Evolutionary conservation across 2,797 vertebrate genomes (phyloP).

Genomic region (Tiaroga cobitis): DNA sequence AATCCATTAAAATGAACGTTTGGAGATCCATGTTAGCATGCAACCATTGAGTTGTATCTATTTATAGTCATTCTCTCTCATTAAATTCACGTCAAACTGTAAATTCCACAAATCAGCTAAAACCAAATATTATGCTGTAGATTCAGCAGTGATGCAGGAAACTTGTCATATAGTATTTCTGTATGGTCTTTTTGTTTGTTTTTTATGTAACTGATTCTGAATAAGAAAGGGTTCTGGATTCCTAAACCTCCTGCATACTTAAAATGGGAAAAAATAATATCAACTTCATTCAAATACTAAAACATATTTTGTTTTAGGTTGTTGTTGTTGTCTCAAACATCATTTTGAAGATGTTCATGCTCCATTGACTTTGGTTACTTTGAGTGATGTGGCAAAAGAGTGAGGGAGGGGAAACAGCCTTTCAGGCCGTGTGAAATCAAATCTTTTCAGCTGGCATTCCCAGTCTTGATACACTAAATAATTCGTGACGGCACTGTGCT

Average conservation of each 20-base stretch:
- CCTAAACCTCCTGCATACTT: not conserved
- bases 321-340: not conserved
- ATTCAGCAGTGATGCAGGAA: too few species aligned
- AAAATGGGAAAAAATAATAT: not conserved
- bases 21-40: not conserved
- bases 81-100: not conserved
- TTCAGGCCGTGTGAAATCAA: slow-evolving; percentile 37
- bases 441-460: slow-evolving; percentile 21
- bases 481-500: slow-evolving; percentile 34
- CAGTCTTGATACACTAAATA: slow-evolving; percentile 29
- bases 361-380: not conserved
- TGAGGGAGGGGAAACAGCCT: slow-evolving; percentile 9
- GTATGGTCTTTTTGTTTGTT: not conserved
- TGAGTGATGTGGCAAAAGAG: slow-evolving; percentile 15
- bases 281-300: not conserved
- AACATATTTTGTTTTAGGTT: not conserved
- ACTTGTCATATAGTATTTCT: not conserved
- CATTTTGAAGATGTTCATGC: not conserved
- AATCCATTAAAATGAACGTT: not conserved
- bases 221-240: not conserved
- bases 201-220: not conserved
- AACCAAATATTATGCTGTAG: not conserved
- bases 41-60: not conserved
- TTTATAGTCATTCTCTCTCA: not conserved
- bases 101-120: not conserved